Base-by-base conservation (phyloP, 2,113 vertebrate genomes). In the Tragelaphus scriptus region DNA sequence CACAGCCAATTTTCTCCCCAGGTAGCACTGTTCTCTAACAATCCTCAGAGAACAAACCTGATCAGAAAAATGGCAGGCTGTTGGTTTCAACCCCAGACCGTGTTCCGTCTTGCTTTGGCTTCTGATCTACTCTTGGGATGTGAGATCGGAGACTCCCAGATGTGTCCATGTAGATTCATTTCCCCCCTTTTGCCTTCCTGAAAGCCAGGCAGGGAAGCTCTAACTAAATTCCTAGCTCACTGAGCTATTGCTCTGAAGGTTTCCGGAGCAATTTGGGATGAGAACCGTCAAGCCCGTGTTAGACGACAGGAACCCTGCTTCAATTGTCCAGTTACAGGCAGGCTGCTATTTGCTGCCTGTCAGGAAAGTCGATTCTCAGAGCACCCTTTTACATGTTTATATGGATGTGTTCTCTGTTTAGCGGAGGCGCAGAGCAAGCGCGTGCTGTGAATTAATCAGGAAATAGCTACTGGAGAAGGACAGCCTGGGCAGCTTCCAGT, bases 361-460 rank as follows among this genome's bases (percentile, higher is more conserved):
- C 97, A 96, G 85, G 49, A 90, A 90, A 93, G 96, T 77, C 58
- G 21, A 90, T 94, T 55, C 94, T 94, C 97, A 65, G 49, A 97
- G 97, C 81, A 1, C 40, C 21, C 91, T 81, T 92, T 88, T 49
- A 53, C 94, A 84, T 90, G 93, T 96, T 92, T 92, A 63, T 90
- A 53, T 5, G 89, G 95, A 93, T 79, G 94, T 53, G 80, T 16
- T 58, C 92, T 96, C 94, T 81, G 91, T 55, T 90, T 44, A 91
- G 95, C 14, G 0, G 82, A 95, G 80, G 80, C 94, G 7, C 79
- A 32, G 95, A 92, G 79, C 68, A 71, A 65, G 81, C 1, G 1
- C 11, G 19, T 97, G 98, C 92, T 88, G 80, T 81, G 96, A 96
- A 97, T 98, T 93, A 94, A 98, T 97, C 91, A 92, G 95, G 89